Base-by-base conservation (phyloP, 2,797 vertebrate genomes). In the Sebastes iracundus region DNA sequence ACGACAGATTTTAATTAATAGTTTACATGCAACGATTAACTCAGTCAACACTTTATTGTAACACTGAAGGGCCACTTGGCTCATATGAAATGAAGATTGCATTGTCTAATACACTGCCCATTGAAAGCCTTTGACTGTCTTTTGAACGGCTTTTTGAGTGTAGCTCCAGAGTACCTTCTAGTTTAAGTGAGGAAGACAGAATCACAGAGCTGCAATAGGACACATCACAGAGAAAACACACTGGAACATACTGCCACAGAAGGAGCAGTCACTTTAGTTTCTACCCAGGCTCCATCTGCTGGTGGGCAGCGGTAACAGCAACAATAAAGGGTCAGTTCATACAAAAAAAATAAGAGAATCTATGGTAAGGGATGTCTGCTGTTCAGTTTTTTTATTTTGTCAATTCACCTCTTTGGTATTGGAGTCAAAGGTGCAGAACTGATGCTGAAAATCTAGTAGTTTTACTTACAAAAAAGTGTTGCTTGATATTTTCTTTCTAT, bases 211-310 rank as follows among this genome's bases (percentile, higher is more conserved):
- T 13, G 12, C 16, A 10, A 56, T 28, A 42, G 11, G 33, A 32
- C 6, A 55, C 22, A 23, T 55, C 3, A 65, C 1, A 3, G 13
- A 70, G 33, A 64, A 75, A 49, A 32, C 42, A 12, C 2, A 16
- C 16, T 46, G 11, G 53, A 4, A 23, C 18, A 59, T 25, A 7
- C 5, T 12, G 20, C 14, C 18, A 38, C 8, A 25, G 14, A 10
- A 28, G 11, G 8, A 25, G 18, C 38, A 11, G 16, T 8, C 2
- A 22, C 42, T 53, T 33, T 4, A 18, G 35, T 6, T 60, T 42
- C 3, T 2, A 18, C 60, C 1, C 3, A 3, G 13, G 42, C 7
- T 4, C 83, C 74, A 55, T 64, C 85, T 82, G 67, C 63, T 84
- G 88, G 7, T 49, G 18, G 6, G 3, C 7, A 55, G 32, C 2